Evolutionary conservation across 2,797 vertebrate species (phyloP).

Genomic region (Alauda arvensis): DNA sequence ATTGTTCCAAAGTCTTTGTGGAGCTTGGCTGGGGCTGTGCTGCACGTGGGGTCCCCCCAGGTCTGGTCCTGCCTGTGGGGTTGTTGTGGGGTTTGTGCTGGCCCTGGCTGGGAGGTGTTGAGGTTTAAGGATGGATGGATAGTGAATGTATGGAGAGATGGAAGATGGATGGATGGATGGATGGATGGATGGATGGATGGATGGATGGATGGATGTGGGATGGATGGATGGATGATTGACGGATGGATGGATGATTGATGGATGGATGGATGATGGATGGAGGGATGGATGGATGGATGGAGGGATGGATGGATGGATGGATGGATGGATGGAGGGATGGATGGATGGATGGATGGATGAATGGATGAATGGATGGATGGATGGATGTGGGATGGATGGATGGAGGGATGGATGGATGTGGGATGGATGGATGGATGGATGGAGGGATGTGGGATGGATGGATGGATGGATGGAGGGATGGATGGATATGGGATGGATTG

Average conservation of each 20-base stretch:
- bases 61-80: background rate
- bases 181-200: no score
- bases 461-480: background rate
- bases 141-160: background rate
- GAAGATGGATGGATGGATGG: background rate
- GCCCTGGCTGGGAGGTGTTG: no score
- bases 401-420: background rate
- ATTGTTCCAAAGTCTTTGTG: background rate
- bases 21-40: background rate
- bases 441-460: background rate
- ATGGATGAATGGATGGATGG: background rate
- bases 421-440: background rate
- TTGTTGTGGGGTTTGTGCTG: background rate
- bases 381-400: background rate
- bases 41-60: fast-evolving
- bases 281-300: no score
- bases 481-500: no score
- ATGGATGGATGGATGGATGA: background rate
- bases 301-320: background rate
- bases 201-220: background rate
- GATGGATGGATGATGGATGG: background rate
- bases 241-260: background rate
- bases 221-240: background rate
- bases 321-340: background rate
- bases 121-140: background rate